Conservation (phyloP, 92 coral and sea anemone genomes). For the Phenganax stokvisi region DNA sequence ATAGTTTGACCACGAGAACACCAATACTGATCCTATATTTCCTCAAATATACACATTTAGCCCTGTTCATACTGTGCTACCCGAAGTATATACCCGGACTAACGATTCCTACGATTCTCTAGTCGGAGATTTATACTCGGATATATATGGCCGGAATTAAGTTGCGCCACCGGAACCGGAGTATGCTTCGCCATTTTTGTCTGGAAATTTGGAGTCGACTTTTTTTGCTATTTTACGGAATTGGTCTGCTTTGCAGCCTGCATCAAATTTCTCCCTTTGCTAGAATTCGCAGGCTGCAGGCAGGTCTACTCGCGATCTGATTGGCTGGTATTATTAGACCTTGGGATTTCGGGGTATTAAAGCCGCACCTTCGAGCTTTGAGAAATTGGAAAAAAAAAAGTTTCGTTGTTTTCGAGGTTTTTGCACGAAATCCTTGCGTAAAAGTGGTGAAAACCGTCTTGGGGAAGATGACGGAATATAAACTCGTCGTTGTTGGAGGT, state of each 20-base stretch:
- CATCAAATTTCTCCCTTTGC: too few species aligned
- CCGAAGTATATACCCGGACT: not conserved
- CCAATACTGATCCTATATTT: not conserved
- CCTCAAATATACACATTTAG: not conserved
- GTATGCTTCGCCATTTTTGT: not conserved
- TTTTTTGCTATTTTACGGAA: not conserved
- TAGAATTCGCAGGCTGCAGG: not conserved
- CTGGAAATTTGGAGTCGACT: not conserved
- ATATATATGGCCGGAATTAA: not conserved
- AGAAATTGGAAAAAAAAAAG: not conserved
- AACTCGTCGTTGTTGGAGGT: constrained; percentile 98
- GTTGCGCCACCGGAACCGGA: not conserved
- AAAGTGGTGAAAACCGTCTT: constrained; percentile 2
- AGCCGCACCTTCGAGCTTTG: constrained; percentile 31
- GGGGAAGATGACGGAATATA: constrained; percentile 81
- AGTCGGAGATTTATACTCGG: too few species aligned
- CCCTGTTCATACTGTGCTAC: not conserved
- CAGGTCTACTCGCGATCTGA: not conserved
- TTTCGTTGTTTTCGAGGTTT: constrained; percentile 9
- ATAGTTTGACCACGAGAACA: not conserved
- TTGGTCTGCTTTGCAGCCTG: not conserved
- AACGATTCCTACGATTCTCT: not conserved
- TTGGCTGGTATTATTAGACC: constrained; percentile 37
- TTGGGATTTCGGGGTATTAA: constrained; percentile 8
- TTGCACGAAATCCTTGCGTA: not conserved